Evolutionary conservation across 1,140 invertebrate species (phyloP).

Genomic region (Tetragnatha versicolor): DNA sequence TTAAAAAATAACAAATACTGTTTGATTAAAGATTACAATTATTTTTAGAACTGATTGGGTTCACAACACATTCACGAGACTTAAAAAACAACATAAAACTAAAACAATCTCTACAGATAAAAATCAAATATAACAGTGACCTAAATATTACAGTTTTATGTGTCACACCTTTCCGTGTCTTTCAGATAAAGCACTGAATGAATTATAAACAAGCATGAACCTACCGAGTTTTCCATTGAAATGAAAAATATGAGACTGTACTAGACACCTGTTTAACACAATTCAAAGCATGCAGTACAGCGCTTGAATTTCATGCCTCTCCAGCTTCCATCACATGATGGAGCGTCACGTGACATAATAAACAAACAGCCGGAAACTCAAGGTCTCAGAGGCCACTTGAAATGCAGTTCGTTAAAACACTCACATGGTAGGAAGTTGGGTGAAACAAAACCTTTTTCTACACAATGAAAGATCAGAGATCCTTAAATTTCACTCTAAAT

Average conservation of each 20-base stretch:
- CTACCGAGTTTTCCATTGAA: conserved; percentile 42
- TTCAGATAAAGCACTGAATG: no score
- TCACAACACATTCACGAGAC: no score
- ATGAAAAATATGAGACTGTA: background rate
- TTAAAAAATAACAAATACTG: no score
- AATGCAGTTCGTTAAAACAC: no score
- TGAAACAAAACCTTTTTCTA: no score
- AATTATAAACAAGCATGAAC: background rate
- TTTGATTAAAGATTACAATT: no score
- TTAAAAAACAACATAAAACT: background rate
- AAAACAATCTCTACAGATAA: background rate
- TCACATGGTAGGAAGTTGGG: no score
- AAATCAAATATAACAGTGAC: background rate
- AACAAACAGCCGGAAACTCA: conserved; percentile 7
- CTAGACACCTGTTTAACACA: background rate
- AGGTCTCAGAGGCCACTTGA: no score
- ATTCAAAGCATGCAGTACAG: conserved; percentile 3
- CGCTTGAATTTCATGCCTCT: conserved; percentile 51
- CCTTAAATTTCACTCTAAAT: no score
- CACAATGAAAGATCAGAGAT: no score
- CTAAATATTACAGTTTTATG: background rate
- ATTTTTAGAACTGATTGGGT: no score
- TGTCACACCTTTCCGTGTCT: background rate
- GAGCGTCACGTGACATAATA: conserved; percentile 27
- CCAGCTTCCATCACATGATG: conserved; percentile 38